Conservation (phyloP, 2,797 vertebrate genomes). For the Cirrhinus mrigala region DNA sequence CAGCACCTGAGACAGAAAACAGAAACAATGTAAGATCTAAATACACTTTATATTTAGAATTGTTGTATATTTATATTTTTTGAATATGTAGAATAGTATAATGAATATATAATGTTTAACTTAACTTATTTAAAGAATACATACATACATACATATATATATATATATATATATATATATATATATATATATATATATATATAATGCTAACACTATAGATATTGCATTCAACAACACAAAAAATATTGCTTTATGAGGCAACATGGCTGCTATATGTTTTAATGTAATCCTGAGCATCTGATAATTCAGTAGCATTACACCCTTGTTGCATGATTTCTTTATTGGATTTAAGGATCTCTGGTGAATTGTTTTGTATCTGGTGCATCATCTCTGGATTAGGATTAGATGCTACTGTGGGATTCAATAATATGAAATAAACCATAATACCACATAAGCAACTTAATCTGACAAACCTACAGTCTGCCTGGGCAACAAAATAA, state of each 20-base stretch:
- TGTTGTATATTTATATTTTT: neutral
- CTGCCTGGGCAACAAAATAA: neutral
- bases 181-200: too few species aligned
- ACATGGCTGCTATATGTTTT: neutral
- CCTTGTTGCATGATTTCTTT: neutral
- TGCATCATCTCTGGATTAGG: constrained; percentile 39
- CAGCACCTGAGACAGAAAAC: constrained; percentile 81
- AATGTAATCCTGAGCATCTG: constrained; percentile 1
- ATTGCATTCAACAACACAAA: neutral
- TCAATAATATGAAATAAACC: constrained; percentile 14
- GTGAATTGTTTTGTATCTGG: constrained; percentile 31
- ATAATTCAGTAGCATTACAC: neutral
- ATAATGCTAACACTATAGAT: neutral
- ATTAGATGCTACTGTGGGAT: constrained; percentile 28
- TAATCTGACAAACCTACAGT: constrained; percentile 33
- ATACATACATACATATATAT: too few species aligned
- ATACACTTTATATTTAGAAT: neutral
- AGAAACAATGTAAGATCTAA: neutral
- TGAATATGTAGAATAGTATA: neutral
- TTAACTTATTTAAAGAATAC: neutral
- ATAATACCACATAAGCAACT: constrained; percentile 13
- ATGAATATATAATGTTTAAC: neutral
- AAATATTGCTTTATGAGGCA: neutral
- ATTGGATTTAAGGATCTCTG: constrained; percentile 44
- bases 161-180: too few species aligned